A percentile compares a stretch with the other conserved stretches of the same genome.
Evolutionary conservation across 2,113 vertebrate genomes (phyloP).

Genomic region (Mus musculus): DNA sequence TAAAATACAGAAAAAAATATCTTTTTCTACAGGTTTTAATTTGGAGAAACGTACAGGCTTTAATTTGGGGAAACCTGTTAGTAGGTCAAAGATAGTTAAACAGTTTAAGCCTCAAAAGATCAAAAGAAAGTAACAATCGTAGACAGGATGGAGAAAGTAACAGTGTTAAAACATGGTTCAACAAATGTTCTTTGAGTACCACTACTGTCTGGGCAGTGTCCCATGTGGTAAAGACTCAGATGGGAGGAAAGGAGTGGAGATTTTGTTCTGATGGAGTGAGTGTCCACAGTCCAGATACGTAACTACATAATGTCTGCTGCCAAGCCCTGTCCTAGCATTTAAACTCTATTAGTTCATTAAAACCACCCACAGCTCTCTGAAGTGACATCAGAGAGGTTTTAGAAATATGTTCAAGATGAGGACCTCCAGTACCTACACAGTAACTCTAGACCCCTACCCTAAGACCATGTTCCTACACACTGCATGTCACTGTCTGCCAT

Average conservation of each 20-base stretch:
- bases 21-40: background rate
- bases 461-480: background rate
- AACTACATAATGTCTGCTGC: background rate
- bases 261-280: background rate
- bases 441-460: background rate
- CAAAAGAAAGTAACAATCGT: background rate
- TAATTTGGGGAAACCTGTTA: background rate
- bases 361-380: background rate
- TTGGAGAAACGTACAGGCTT: background rate
- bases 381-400: background rate
- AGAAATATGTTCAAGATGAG: background rate
- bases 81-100: background rate
- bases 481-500: fast-evolving
- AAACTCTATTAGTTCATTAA: background rate
- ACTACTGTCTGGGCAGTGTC: background rate
- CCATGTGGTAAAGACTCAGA: background rate
- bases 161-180: background rate
- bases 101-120: background rate
- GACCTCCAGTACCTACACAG: background rate
- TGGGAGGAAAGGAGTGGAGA: background rate
- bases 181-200: background rate
- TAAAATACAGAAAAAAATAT: background rate
- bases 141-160: background rate
- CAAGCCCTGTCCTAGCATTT: background rate
- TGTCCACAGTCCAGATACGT: background rate